Evolutionary conservation across 2,797 vertebrate genomes (phyloP).

Genomic region (Rhyacichthys aspro): DNA sequence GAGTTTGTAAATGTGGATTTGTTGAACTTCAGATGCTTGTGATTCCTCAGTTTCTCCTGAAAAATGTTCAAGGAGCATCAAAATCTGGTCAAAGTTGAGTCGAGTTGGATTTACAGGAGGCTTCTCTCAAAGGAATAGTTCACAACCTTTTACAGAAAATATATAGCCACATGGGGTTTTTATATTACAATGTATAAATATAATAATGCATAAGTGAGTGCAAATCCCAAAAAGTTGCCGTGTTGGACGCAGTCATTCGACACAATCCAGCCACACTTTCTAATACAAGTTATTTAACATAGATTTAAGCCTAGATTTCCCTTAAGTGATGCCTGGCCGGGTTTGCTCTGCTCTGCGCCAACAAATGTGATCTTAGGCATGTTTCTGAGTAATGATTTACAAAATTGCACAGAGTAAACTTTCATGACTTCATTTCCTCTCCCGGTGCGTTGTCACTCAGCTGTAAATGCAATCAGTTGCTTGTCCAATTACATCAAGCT

Average conservation of each 20-base stretch:
- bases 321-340: conserved; percentile 67
- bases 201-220: no score
- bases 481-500: conserved; percentile 68
- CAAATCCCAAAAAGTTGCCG: no score
- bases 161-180: no score
- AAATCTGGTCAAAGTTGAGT: no score
- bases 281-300: conserved; percentile 63
- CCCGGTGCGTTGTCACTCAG: conserved; percentile 69
- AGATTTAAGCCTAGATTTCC: conserved; percentile 64
- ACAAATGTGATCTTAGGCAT: conserved; percentile 58
- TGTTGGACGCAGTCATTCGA: conserved; percentile 48
- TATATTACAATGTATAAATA: no score
- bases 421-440: conserved; percentile 81
- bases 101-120: no score
- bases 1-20: no score
- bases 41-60: no score
- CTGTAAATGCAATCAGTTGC: conserved; percentile 79
- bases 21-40: no score
- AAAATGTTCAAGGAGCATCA: no score
- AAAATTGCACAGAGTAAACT: conserved; percentile 68
- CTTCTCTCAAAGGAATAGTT: no score
- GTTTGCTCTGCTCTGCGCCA: conserved; percentile 49
- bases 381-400: conserved; percentile 74
- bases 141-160: no score
- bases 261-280: conserved; percentile 47